phyloP scores from a whole-genome alignment of 2,888 invertebrate species.

The Blomia tropicalis region DNA sequence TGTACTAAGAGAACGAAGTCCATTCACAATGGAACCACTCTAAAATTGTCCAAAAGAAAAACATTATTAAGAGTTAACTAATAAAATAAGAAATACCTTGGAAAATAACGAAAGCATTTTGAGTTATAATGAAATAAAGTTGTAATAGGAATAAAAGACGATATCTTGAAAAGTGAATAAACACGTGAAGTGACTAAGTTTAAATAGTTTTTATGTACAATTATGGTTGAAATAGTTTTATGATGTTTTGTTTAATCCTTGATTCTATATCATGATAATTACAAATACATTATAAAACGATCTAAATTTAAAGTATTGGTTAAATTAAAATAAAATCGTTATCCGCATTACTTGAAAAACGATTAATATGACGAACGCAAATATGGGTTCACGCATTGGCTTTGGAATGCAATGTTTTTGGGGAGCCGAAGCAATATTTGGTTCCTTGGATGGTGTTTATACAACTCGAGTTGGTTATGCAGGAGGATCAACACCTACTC shows the following conservation, averaged over 20 bases:
- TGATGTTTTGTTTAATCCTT: not conserved
- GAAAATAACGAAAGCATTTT: not conserved
- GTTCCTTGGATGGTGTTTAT: conserved; percentile 57
- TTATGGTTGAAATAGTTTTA: not conserved
- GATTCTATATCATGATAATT: too few relatives aligned
- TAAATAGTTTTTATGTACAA: too few relatives aligned
- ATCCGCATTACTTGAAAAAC: too few relatives aligned
- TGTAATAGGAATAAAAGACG: not conserved
- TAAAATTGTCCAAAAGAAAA: too few relatives aligned
- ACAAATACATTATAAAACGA: too few relatives aligned
- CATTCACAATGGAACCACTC: not conserved
- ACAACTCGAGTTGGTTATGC: conserved; percentile 85
- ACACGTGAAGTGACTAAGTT: not conserved
- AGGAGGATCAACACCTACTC: conserved; percentile 62
- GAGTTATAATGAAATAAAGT: not conserved
- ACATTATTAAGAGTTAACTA: not conserved
- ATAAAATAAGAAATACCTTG: not conserved
- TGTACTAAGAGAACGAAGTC: not conserved
- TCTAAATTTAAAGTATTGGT: too few relatives aligned
- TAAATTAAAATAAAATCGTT: too few relatives aligned
- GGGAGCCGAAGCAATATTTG: conserved; percentile 71
- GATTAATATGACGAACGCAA: too few relatives aligned
- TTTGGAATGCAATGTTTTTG: conserved; percentile 67
- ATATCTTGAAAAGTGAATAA: not conserved
- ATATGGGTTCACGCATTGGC: not conserved